These are phyloP conservation scores for Stenotaenia linearis DNA, from an alignment of 2,888 invertebrate genomes.

Conservation along the genomic window DNA sequence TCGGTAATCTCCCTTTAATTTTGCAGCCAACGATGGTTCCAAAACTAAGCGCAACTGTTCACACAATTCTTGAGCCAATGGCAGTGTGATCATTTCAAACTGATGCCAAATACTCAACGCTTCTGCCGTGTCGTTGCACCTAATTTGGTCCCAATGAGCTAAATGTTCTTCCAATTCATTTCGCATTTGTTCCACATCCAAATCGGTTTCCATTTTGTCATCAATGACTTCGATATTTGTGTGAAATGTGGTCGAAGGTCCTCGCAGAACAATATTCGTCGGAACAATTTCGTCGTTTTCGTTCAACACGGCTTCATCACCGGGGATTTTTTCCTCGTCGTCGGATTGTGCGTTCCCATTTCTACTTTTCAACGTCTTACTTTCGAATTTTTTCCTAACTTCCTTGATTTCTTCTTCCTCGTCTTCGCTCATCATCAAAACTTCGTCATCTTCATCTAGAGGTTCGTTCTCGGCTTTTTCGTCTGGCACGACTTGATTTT, in stretches of 20 bases:
- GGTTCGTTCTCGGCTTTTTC: slow-evolving; percentile 31
- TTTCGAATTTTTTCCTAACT: slow-evolving; percentile 32
- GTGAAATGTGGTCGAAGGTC: slow-evolving; percentile 68
- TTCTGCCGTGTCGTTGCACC: not conserved
- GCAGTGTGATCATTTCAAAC: slow-evolving; percentile 46
- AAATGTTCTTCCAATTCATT: slow-evolving; percentile 53
- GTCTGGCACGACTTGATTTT: slow-evolving; percentile 36
- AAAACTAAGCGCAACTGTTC: slow-evolving; percentile 89
- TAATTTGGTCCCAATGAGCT: slow-evolving; percentile 48
- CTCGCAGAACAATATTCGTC: slow-evolving; percentile 63
- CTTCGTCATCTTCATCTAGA: slow-evolving; percentile 18
- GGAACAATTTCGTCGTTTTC: slow-evolving; percentile 53
- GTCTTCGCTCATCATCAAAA: not conserved
- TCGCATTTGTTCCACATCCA: slow-evolving; percentile 51
- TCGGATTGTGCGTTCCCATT: slow-evolving; percentile 37
- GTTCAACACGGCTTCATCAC: not conserved
- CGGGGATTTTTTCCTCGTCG: slow-evolving; percentile 35
- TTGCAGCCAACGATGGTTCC: slow-evolving; percentile 89
- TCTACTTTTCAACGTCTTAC: slow-evolving; percentile 22
- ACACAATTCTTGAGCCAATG: slow-evolving; percentile 75
- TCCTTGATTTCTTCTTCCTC: slow-evolving; percentile 5
- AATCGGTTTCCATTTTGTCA: slow-evolving; percentile 34
- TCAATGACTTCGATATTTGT: slow-evolving; percentile 52
- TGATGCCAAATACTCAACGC: slow-evolving; percentile 44
- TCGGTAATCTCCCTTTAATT: slow-evolving; percentile 89